A percentile compares a stretch with the other conserved stretches of the same genome.
Conservation (phyloP, 2,113 vertebrate species). For the Leucosticte australis region DNA sequence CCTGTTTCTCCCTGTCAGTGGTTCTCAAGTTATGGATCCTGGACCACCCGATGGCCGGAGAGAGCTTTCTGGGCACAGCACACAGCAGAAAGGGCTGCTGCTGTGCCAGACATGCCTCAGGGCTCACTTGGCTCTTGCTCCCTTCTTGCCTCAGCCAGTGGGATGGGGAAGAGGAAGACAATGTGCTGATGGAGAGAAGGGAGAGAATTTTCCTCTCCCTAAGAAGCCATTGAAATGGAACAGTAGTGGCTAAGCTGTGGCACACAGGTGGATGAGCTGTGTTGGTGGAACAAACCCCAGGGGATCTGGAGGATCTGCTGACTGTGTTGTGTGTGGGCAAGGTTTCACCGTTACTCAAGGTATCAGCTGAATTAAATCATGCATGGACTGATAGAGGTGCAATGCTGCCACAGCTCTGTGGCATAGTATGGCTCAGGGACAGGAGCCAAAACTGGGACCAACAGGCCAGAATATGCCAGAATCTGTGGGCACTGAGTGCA, state of each 20-base stretch:
- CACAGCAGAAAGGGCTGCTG: background rate
- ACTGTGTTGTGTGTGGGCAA: accelerated
- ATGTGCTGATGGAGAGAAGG: background rate
- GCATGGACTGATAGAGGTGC: background rate
- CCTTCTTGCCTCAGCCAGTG: background rate
- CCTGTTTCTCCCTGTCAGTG: slow-evolving; percentile 34
- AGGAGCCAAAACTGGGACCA: background rate
- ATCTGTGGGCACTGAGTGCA: no score
- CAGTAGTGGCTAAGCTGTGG: accelerated
- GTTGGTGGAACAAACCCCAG: background rate
- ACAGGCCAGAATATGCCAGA: background rate
- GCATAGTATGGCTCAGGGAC: background rate
- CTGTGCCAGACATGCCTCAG: background rate
- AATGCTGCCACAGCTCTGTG: background rate
- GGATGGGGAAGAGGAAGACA: background rate
- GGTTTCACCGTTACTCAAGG: background rate
- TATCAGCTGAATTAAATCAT: background rate
- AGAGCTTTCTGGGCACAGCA: background rate
- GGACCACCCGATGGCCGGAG: background rate
- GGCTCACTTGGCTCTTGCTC: background rate
- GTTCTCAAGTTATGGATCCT: background rate
- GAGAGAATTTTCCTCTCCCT: background rate
- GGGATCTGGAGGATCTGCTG: background rate
- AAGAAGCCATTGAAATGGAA: background rate
- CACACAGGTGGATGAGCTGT: background rate